These are phyloP conservation scores for Temnothorax curvispinosus DNA, from an alignment of 1,140 invertebrate genomes.

Conservation along the genomic window DNA sequence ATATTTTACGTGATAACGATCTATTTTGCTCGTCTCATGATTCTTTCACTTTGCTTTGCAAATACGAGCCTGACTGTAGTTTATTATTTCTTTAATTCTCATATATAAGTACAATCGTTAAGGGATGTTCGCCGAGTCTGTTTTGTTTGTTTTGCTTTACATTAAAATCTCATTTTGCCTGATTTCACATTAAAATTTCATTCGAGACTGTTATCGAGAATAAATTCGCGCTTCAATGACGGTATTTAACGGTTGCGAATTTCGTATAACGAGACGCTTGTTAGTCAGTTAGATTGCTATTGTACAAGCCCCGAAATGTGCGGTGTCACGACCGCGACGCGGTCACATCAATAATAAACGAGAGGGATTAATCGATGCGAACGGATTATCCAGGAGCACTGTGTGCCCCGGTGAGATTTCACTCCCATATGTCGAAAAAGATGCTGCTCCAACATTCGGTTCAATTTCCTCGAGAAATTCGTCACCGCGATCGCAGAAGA, in stretches of 20 bases:
- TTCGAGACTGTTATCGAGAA: not conserved
- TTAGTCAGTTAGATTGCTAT: slow-evolving; percentile 10
- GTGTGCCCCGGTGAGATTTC: not conserved
- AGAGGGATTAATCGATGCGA: slow-evolving; percentile 66
- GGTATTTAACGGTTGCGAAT: not conserved
- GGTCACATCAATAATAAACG: slow-evolving; percentile 64
- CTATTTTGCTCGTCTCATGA: too few relatives aligned
- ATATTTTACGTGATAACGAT: too few relatives aligned
- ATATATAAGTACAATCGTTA: too few relatives aligned
- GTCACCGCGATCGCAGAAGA: not conserved
- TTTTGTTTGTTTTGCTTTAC: too few relatives aligned
- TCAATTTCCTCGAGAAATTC: not conserved
- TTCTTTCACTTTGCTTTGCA: too few relatives aligned
- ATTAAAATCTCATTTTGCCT: not conserved
- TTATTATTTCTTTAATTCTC: too few relatives aligned
- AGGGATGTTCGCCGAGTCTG: not conserved
- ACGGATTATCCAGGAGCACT: slow-evolving; percentile 58
- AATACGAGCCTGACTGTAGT: too few relatives aligned
- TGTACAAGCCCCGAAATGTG: slow-evolving; percentile 26
- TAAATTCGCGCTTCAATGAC: not conserved
- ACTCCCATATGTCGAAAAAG: not conserved
- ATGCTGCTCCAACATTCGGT: not conserved
- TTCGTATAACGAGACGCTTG: slow-evolving; percentile 1
- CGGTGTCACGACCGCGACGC: slow-evolving; percentile 12
- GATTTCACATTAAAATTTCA: not conserved